Base-by-base conservation (phyloP, 2,888 invertebrate genomes). In the Sarcophaga carnaria region DNA sequence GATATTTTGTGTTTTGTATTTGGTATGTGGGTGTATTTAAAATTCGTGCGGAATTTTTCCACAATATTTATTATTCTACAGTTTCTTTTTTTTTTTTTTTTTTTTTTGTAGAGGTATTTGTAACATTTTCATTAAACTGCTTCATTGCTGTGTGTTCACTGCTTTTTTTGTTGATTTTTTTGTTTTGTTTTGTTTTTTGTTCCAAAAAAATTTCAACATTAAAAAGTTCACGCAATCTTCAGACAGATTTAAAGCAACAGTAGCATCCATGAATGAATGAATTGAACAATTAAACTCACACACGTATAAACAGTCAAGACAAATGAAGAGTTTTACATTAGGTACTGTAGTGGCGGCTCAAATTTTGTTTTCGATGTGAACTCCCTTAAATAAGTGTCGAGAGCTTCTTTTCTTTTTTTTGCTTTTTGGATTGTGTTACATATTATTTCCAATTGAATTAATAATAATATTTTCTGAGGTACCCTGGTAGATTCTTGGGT, bases 161-260 rank as follows among this genome's bases (percentile, higher is more conserved):
- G 17, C 0, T 4, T 49, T 17, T 54, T 54, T 54, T 54, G 12
- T 14, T 45, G 59, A 37, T 67, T 60, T 49, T 12, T 59, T 66
- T 74, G 4, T 70, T 74, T 49, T 45, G 45, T 47, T 27, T 79
- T 17, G 27, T 66, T 69, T 60, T 75, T 1, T 22, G 12, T 60
- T 14, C 25, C 8, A n/a, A 6, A 49, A 11, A 59, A 79, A 70
- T 87, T 87, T 69, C 87, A 84, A 84, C 81, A 87, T 63, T 76
- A 22, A 59, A 78, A 72, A 71, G 71, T 84, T 76, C 81, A 84
- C 84, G 81, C 87, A 87, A 84, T 84, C 79, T 47, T 49, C 71
- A 79, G 37, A 80, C 66, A 76, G 71, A 64, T 80, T 69, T 74
- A 72, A 70, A 60, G 59, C 74, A 75, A 70, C 22, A 60, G n/a